These are phyloP conservation scores for Prionchulus punctatus DNA, from an alignment of 2,888 invertebrate genomes.

Conservation along the genomic window DNA sequence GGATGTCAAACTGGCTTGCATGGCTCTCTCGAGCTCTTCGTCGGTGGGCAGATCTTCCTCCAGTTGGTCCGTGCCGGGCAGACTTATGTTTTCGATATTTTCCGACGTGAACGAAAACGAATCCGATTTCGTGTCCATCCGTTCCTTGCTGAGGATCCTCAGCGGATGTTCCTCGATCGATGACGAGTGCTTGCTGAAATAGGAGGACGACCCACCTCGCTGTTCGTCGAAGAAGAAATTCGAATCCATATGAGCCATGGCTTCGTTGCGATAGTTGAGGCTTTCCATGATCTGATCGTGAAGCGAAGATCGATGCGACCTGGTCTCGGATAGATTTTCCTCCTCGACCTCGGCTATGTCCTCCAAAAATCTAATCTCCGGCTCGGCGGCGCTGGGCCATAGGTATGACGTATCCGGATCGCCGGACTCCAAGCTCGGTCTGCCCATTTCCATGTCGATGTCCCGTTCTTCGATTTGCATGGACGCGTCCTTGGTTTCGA, in stretches of 20 bases:
- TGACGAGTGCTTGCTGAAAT: not conserved
- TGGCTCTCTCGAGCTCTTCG: slow-evolving; percentile 48
- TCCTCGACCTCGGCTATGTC: slow-evolving; percentile 11
- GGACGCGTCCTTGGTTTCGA: slow-evolving; percentile 10
- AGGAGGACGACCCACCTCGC: too few species aligned
- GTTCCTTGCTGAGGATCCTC: slow-evolving; percentile 69
- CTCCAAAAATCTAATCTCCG: slow-evolving; percentile 8
- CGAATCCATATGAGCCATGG: not conserved
- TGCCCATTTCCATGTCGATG: slow-evolving; percentile 16
- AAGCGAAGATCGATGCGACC: not conserved
- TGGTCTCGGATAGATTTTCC: not conserved
- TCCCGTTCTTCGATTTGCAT: slow-evolving; percentile 16
- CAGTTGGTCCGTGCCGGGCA: slow-evolving; percentile 4
- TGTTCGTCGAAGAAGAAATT: too few species aligned
- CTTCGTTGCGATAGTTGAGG: not conserved
- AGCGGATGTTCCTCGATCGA: slow-evolving; percentile 54
- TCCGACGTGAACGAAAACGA: slow-evolving; percentile 1
- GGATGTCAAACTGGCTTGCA: slow-evolving; percentile 24
- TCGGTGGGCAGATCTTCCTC: slow-evolving; percentile 17
- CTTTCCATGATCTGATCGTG: not conserved
- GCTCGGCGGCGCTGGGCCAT: too few species aligned
- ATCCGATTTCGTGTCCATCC: slow-evolving; percentile 15
- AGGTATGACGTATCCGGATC: not conserved
- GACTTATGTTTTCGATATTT: slow-evolving; percentile 1
- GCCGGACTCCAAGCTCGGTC: not conserved